A percentile compares a stretch with the other conserved stretches of the same genome.
Conservation (phyloP, 2,888 invertebrate species). For the Polydesmus complanatus region DNA sequence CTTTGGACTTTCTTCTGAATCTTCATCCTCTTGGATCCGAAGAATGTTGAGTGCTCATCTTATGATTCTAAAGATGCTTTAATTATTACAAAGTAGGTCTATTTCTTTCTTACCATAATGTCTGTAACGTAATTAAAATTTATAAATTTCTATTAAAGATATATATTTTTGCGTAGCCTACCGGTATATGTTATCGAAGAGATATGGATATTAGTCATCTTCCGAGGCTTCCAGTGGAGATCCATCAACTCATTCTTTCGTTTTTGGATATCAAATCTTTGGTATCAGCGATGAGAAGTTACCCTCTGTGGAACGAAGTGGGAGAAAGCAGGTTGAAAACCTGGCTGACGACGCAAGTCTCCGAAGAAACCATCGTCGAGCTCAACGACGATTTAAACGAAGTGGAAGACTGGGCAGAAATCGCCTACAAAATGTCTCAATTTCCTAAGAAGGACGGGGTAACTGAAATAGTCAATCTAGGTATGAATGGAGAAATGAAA, state of each 20-base stretch:
- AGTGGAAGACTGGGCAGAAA: not conserved
- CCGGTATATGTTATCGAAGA: too few species aligned
- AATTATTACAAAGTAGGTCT: too few species aligned
- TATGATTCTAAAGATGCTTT: too few species aligned
- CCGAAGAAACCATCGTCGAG: not conserved
- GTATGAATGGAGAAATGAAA: not conserved
- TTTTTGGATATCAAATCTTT: not conserved
- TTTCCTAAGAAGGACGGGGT: not conserved
- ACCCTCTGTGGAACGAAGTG: not conserved
- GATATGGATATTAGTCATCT: too few species aligned
- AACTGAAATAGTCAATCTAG: not conserved
- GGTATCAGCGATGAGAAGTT: not conserved
- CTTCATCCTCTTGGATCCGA: too few species aligned
- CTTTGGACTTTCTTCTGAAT: too few species aligned
- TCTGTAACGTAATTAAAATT: too few species aligned
- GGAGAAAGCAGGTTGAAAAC: not conserved
- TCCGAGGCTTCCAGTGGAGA: not conserved
- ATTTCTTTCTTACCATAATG: too few species aligned
- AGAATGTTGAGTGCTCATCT: too few species aligned
- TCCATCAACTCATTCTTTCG: not conserved
- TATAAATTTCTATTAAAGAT: too few species aligned
- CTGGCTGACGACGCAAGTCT: not conserved
- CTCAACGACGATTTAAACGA: not conserved
- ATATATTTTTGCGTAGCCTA: too few species aligned
- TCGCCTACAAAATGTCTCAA: not conserved